Percentiles rank a stretch among this genome's conserved stretches.
phyloP scores from a whole-genome alignment of 1,140 invertebrate genomes.

The Portunus trituberculatus region DNA sequence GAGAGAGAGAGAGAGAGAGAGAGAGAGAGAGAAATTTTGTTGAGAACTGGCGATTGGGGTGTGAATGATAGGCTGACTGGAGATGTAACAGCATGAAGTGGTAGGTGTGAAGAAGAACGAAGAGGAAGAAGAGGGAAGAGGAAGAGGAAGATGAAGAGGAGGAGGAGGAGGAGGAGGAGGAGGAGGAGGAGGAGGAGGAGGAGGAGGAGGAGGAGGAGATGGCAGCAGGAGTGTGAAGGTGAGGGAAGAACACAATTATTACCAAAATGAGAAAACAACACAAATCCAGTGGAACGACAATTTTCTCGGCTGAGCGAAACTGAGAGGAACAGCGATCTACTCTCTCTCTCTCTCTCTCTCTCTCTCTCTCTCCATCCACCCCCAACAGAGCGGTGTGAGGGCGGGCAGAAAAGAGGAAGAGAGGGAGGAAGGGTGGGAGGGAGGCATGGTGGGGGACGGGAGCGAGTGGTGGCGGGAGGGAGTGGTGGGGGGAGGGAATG shows the following conservation, averaged over 20 bases:
- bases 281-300: background rate
- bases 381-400: background rate
- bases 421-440: background rate
- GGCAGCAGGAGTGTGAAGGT: background rate
- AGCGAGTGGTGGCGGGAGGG: background rate
- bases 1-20: slow-evolving; percentile 37
- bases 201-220: background rate
- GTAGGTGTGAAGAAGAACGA: background rate
- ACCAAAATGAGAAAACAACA: background rate
- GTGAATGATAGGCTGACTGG: background rate
- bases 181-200: background rate
- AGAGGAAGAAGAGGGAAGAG: slow-evolving; percentile 24
- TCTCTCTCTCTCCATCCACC: slow-evolving; percentile 13
- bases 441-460: background rate
- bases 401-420: background rate
- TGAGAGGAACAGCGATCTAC: background rate
- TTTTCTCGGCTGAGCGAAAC: background rate
- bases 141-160: background rate
- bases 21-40: slow-evolving; percentile 45
- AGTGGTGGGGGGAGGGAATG: background rate
- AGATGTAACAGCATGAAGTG: background rate
- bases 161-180: background rate
- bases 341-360: slow-evolving; percentile 20
- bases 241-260: slow-evolving; percentile 13
- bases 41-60: background rate